phyloP scores from a whole-genome alignment of 2,797 vertebrate genomes.

The Mionectes olivaceus region DNA sequence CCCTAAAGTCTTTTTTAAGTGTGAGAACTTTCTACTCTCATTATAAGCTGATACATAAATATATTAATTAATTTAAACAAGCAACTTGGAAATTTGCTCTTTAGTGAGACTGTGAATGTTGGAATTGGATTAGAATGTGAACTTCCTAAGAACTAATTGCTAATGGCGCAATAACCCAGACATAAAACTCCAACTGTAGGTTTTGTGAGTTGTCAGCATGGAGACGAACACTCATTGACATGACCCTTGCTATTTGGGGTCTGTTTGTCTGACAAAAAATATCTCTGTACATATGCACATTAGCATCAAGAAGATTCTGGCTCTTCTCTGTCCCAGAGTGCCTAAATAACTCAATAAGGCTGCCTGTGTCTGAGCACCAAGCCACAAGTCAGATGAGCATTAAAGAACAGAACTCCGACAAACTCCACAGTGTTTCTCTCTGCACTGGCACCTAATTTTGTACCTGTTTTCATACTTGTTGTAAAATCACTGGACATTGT shows the following conservation, averaged over 20 bases:
- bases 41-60: neutral
- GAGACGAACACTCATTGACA: neutral
- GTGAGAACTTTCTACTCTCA: neutral
- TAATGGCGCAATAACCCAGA: neutral
- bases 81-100: neutral
- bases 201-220: neutral
- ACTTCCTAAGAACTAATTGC: neutral
- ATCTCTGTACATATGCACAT: neutral
- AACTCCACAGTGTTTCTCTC: neutral
- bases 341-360: neutral
- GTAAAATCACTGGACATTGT: neutral
- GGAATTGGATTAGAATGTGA: neutral
- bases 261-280: neutral
- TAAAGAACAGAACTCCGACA: neutral
- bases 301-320: neutral
- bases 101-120: neutral
- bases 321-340: neutral
- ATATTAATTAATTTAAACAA: neutral
- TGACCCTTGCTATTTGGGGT: neutral
- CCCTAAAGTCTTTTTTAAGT: rapidly evolving
- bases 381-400: too few relatives aligned
- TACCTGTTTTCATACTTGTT: neutral
- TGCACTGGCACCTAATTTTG: neutral
- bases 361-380: neutral
- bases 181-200: neutral